phyloP scores from a whole-genome alignment of 2,888 invertebrate genomes.

The Pseudococcus viburni region DNA sequence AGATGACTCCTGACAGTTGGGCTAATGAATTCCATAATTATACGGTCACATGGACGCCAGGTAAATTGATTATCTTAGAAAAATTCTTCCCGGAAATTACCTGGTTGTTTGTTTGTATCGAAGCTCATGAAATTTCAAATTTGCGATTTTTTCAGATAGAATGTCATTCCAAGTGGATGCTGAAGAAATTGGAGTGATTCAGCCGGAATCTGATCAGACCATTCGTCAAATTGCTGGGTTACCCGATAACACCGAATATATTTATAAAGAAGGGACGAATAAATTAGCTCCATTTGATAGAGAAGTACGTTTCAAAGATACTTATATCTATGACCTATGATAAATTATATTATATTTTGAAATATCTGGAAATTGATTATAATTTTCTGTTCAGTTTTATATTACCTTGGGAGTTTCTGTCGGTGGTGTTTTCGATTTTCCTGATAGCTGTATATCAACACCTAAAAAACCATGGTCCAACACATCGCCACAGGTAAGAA shows the following conservation, averaged over 20 bases:
- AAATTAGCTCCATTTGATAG: constrained; percentile 83
- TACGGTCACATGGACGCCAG: constrained; percentile 73
- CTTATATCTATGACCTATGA: no score
- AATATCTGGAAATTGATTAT: no score
- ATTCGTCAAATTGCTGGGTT: constrained; percentile 67
- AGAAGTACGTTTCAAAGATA: constrained; percentile 73
- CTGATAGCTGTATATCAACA: constrained; percentile 69
- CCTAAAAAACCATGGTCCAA: constrained; percentile 83
- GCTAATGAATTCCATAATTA: constrained; percentile 73
- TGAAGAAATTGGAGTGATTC: constrained; percentile 8
- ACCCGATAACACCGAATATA: constrained; percentile 51
- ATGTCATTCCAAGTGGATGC: constrained; percentile 43
- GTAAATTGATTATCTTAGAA: constrained; percentile 66
- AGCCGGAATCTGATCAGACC: constrained; percentile 29
- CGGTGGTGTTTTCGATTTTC: constrained; percentile 70
- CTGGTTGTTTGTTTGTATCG: no score
- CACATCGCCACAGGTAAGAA: constrained; percentile 73
- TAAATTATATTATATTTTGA: no score
- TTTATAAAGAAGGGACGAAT: constrained; percentile 68
- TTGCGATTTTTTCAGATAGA: constrained; percentile 9
- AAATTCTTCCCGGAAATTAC: no score
- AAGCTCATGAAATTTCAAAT: not conserved
- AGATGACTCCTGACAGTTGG: constrained; percentile 69
- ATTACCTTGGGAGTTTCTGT: constrained; percentile 70
- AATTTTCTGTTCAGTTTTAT: constrained; percentile 69